Evolutionary conservation across 2,888 invertebrate genomes (phyloP), one percentile per base, ranked within the genome.

Genomic region (Hydraecia micacea): DNA sequence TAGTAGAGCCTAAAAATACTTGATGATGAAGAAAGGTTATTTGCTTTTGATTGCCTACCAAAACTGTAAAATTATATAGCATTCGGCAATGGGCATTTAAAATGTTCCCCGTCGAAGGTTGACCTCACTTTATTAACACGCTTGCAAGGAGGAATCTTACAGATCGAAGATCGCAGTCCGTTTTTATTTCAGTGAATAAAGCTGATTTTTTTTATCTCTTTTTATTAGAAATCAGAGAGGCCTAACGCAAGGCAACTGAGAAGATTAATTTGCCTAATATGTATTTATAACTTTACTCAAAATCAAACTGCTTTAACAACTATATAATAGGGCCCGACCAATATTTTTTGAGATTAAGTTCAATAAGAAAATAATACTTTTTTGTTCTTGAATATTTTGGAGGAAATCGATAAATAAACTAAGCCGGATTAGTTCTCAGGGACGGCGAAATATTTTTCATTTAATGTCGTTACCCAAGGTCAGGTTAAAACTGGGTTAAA

Each of bases 391-490:
- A 68, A 68, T 67, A 83, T 66, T 65, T 73, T 66, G 7, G 9
- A 83, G 65, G 79, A 83, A 81, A 82, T 83, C 78, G 79, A 65
- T 55, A 73, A 78, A 79, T 60, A 83, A 66, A 70, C 78, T 70
- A 78, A 83, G 58, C 73, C 66, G 65, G 84, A 79, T 78, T 66
- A 62, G n/a, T 78, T 76, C 39, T 42, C 32, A 49, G 18, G 52
- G 65, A 70, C 65, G 62, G 66, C 21, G 28, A 70, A 81, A 63
- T 36, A 42, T 77, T 68, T 62, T 55, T 66, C 65, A 55, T 55
- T 55, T 67, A 55, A 52, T 21, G 21, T 75, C 8, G 25, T 39
- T 21, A 21, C 15, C 8, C 49, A 83, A 77, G 58, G 58, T 77
- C 42, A 77, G 21, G 42, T 36, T 32, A 11, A 72, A 81, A 65